phyloP scores from a whole-genome alignment of 2,888 invertebrate species.

The Pristionchus arcanus region DNA sequence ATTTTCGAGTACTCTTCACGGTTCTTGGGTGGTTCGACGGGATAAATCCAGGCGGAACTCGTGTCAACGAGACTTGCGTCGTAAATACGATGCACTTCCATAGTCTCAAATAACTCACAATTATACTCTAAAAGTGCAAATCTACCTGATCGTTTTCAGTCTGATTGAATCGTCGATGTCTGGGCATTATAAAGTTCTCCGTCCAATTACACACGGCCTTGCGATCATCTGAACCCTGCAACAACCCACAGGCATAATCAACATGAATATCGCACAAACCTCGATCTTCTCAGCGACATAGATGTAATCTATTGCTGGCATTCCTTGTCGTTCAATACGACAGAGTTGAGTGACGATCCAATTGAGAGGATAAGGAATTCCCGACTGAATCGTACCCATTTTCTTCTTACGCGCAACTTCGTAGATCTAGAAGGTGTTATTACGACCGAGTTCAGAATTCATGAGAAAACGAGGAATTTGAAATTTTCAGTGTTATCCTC shows the following conservation, averaged over 20 bases:
- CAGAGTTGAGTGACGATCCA: neutral
- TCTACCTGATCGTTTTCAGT: neutral
- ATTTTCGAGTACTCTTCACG: neutral
- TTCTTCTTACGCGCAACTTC: neutral
- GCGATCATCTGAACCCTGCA: neutral
- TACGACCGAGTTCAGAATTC: neutral
- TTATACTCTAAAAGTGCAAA: neutral
- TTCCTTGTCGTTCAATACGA: neutral
- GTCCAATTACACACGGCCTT: constrained; percentile 31
- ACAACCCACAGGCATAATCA: too few species aligned
- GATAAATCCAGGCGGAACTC: constrained; percentile 35
- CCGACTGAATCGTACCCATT: too few species aligned
- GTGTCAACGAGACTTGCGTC: neutral
- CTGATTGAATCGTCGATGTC: neutral
- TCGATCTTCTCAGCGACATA: neutral
- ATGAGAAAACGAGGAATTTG: neutral
- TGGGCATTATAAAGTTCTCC: neutral
- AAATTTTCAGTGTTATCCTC: too few species aligned
- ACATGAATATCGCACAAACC: too few species aligned
- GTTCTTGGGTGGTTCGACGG: constrained; percentile 18
- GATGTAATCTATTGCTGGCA: neutral
- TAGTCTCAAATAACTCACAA: neutral
- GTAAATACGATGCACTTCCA: neutral
- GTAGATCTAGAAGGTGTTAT: neutral
- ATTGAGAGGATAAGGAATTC: neutral